Base-by-base conservation (phyloP, 1,140 invertebrate genomes). In the Alviniconcha marisindica region DNA sequence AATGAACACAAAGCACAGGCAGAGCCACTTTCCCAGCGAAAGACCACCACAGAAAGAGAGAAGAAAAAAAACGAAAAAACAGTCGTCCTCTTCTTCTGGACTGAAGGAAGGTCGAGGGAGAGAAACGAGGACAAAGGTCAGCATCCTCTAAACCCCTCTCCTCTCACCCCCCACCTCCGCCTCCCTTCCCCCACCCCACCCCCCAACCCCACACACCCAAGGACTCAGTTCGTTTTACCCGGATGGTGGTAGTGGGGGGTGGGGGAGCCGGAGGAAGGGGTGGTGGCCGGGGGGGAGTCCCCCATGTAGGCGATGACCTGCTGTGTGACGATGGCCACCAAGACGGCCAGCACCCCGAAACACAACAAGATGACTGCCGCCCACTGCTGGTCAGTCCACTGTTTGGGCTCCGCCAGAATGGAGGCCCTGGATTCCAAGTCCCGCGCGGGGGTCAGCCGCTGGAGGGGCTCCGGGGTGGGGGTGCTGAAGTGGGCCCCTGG, bases 301-400 rank as follows among this genome's bases (percentile, higher is more conserved):
- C 33, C 44, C 81, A 82, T 86, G 85, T 91, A 89, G 21, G 87
- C 87, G 78, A 94, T 88, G 66, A 94, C 85, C 83, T 95, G 93
- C 86, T 95, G 93, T 77, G 94, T 93, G 80, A 95, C 83, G 69
- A 94, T 94, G 60, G 96, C 95, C 85, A 96, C 93, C 79, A 95
- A 86, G 85, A 96, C 93, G 81, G 95, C 95, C 86, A 96, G 88
- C 83, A 96, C 77, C 54, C 95, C 94, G 91, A 96, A 95, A 54
- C 93, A 93, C 77, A 93, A 90, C 42, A 96, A 92, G 88, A 96
- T 94, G 71, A 96, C 93, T 81, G 95, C 92, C 77, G 95, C 95
- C 90, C 94, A 94, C 87, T 96, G 95, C 84, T 95, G 94, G 90
- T 96, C 95, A 38, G 94, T 94, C 89, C 96, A 91, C 78, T 93